Base-by-base conservation (phyloP, 2,113 vertebrate genomes). In the Paratilapia polleni region DNA sequence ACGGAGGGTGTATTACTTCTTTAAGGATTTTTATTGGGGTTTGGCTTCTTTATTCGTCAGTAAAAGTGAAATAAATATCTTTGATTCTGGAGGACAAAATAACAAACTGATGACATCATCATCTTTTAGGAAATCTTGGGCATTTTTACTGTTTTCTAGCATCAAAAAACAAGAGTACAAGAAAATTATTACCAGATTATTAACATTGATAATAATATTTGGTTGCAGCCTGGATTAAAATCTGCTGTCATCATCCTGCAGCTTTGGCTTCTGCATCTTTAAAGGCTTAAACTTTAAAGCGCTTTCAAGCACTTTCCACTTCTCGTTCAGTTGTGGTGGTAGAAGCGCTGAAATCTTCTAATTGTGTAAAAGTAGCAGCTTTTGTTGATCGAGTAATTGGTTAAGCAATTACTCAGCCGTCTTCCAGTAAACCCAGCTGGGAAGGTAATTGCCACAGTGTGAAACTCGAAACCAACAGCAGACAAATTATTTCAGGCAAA, bases 381-480 rank as follows among this genome's bases (percentile, higher is more conserved):
- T 47, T 54, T 73, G 47, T 54, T 8, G 47, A 20, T 31, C 20
- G 47, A 73, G 6, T n/a, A 54, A 17, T 73, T 54, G 24, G 47
- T 20, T 31, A 73, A 73, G 17, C 43, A 52, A 10, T 31, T 73
- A 31, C 66, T 31, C 14, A 66, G 38, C 24, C 8, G 6, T 52
- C 11, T 26, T 54, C 26, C 5, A 19, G 2, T 20, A 73, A 54
- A 73, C 47, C 47, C 26, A 73, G 6, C 47, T 52, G 17, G 28
- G 43, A 31, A 15, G 11, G 52, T 14, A 73, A 8, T n/a, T 52
- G 11, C 4, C 0, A 20, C n/a, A 22, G 26, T 75, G 6, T 62
- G 78, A 82, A 64, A 75, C 31, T 59, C 77, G 2, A 87, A 26
- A 36, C 68, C 28, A 84, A 79, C 6, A 38, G 8, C 38, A 77